Evolutionary conservation across 2,113 vertebrate genomes (phyloP).

Genomic region (Chloebia gouldiae): DNA sequence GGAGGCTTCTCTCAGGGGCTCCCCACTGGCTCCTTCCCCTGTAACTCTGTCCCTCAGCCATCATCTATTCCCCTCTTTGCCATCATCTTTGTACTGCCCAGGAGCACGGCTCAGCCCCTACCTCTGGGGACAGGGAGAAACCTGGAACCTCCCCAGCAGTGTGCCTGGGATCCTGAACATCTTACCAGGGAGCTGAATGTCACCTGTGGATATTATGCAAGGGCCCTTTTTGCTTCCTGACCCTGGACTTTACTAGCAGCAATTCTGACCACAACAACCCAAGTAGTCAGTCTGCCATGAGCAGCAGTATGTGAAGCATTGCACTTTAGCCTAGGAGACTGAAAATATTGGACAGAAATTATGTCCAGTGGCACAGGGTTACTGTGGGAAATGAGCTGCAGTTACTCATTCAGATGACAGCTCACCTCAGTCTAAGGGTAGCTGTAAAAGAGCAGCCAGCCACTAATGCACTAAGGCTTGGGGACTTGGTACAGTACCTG

Average conservation of each 20-base stretch:
- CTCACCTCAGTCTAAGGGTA: neutral
- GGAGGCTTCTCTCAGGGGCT: too few species aligned
- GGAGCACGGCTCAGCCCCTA: neutral
- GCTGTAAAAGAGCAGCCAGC: neutral
- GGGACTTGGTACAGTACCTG: neutral
- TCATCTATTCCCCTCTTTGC: neutral
- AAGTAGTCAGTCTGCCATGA: neutral
- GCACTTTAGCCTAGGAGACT: neutral
- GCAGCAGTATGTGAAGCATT: neutral
- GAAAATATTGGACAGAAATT: neutral
- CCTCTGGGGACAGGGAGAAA: neutral
- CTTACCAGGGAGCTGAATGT: neutral
- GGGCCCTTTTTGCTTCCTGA: neutral
- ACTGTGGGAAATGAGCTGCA: neutral
- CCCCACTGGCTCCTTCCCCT: too few species aligned
- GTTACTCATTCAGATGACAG: neutral
- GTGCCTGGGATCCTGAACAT: neutral
- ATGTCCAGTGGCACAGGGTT: neutral
- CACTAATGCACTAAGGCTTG: neutral
- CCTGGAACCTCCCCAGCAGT: neutral
- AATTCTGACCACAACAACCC: neutral
- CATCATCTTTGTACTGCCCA: neutral
- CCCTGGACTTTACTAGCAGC: neutral
- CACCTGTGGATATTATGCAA: neutral
- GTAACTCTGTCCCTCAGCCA: neutral